These are phyloP conservation scores for Brotula barbata DNA, from an alignment of 2,797 vertebrate species.

Conservation along the genomic window DNA sequence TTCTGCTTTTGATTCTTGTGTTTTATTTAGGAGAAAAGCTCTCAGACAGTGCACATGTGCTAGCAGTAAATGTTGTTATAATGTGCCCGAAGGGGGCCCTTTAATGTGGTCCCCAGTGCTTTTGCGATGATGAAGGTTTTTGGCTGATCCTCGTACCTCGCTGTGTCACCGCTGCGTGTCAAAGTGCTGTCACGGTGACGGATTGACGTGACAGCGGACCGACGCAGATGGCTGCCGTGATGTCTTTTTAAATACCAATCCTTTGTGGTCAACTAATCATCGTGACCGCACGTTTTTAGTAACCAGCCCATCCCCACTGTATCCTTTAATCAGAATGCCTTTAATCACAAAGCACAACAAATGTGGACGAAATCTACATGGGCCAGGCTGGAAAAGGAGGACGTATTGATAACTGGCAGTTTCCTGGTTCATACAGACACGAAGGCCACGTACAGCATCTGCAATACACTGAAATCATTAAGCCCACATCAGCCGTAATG, in stretches of 20 bases:
- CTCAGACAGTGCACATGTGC: constrained; percentile 48
- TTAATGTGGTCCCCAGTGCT: constrained; percentile 43
- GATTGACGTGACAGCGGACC: constrained; percentile 35
- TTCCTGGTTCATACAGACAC: background rate
- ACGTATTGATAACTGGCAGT: constrained; percentile 16
- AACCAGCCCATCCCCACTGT: constrained; percentile 33
- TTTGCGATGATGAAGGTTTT: constrained; percentile 32
- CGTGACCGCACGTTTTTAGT: constrained; percentile 45
- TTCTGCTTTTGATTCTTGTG: constrained; percentile 9
- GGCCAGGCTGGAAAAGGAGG: constrained; percentile 11
- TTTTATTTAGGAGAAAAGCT: constrained; percentile 9
- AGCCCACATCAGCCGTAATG: constrained; percentile 1
- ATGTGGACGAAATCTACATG: constrained; percentile 37
- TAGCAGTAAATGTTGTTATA: constrained; percentile 36
- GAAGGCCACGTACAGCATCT: too few relatives aligned
- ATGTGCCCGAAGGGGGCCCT: constrained; percentile 39
- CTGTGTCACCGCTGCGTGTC: constrained; percentile 3
- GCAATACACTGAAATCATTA: too few relatives aligned
- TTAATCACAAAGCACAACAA: constrained; percentile 60
- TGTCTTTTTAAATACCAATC: constrained; percentile 42
- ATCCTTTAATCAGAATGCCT: constrained; percentile 56
- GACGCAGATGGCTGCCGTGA: constrained; percentile 42
- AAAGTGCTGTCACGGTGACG: constrained; percentile 15
- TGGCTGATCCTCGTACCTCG: constrained; percentile 44
- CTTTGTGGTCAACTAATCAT: constrained; percentile 51